Evolutionary conservation across 2,113 vertebrate species (phyloP).

Genomic region (Serilophus lunatus): DNA sequence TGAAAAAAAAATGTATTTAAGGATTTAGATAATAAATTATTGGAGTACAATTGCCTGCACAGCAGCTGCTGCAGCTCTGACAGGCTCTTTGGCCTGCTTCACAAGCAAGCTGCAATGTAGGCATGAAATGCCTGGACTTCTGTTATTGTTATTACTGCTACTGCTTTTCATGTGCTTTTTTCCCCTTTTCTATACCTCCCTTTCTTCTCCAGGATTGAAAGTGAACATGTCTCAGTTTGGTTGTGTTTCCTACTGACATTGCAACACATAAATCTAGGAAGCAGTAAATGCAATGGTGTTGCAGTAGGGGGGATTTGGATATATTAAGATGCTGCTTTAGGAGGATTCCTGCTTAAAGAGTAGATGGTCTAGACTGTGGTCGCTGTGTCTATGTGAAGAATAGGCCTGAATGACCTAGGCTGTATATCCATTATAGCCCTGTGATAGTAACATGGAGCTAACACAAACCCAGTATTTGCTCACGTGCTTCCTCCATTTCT

Average conservation of each 20-base stretch:
- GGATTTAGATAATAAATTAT: not conserved
- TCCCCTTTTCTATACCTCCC: not conserved
- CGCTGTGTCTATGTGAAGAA: not conserved
- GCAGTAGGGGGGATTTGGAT: not conserved
- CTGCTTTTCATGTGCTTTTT: not conserved
- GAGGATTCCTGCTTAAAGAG: not conserved
- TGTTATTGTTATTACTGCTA: not conserved
- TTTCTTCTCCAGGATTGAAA: not conserved
- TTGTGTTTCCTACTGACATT: not conserved
- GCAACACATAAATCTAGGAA: not conserved
- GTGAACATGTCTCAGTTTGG: not conserved
- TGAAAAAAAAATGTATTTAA: not conserved
- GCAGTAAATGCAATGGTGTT: not conserved
- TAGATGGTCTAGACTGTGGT: conserved; percentile 9
- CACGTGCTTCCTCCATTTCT: not conserved
- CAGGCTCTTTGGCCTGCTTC: not conserved
- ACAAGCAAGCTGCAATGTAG: not conserved
- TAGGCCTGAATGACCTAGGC: not conserved
- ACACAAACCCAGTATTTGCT: not conserved
- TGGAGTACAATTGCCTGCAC: not conserved
- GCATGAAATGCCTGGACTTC: not conserved
- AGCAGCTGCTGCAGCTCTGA: not conserved
- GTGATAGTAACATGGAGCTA: not conserved
- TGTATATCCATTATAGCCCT: not conserved
- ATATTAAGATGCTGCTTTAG: not conserved